Evolutionary conservation across 1,140 invertebrate genomes (phyloP).

Genomic region (Dermatophagoides farinae): DNA sequence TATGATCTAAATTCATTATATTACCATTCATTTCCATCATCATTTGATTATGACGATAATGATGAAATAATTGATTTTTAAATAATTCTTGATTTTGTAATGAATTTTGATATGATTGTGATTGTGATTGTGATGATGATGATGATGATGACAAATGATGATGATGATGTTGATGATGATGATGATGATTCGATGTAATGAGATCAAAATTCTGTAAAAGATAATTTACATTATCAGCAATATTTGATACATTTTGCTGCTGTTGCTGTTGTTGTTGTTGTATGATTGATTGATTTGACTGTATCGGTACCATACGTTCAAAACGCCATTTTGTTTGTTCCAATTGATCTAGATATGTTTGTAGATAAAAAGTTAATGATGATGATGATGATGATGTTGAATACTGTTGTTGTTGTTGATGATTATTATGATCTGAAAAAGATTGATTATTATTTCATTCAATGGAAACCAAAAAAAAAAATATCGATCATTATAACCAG

Average conservation of each 20-base stretch:
- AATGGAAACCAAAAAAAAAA: too few relatives aligned
- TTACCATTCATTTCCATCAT: too few relatives aligned
- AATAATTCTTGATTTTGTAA: too few relatives aligned
- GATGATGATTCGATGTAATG: too few relatives aligned
- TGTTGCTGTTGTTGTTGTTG: background rate
- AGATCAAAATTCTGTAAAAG: too few relatives aligned
- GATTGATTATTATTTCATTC: background rate
- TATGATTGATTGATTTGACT: background rate
- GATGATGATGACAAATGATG: background rate
- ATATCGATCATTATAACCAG: too few relatives aligned
- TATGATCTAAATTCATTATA: too few relatives aligned
- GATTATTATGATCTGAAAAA: background rate
- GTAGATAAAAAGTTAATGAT: background rate
- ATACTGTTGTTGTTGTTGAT: background rate
- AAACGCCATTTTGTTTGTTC: slow-evolving; percentile 1
- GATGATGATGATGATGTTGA: background rate
- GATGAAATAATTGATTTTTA: too few relatives aligned
- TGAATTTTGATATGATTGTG: too few relatives aligned
- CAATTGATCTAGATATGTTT: background rate
- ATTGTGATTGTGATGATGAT: background rate
- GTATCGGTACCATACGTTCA: background rate
- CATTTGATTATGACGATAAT: too few relatives aligned
- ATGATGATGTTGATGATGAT: background rate
- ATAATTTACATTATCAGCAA: too few relatives aligned
- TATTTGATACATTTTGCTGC: background rate